A percentile compares a stretch with the other conserved stretches of the same genome.
Evolutionary conservation across 2,113 vertebrate species (phyloP).

Genomic region (Tragelaphus buxtoni): DNA sequence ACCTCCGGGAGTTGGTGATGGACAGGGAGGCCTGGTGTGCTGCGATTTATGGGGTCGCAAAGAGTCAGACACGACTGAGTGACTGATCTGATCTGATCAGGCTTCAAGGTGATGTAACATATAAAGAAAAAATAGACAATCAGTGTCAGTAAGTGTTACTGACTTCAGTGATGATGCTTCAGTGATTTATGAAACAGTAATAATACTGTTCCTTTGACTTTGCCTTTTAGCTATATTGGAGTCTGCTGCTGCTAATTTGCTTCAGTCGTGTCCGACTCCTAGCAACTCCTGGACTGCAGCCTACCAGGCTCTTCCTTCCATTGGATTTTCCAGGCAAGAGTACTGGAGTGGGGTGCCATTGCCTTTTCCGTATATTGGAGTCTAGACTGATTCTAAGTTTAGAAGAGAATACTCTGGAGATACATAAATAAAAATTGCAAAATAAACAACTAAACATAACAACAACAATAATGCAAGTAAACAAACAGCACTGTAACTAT

Average conservation of each 20-base stretch:
- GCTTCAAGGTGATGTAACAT: background rate
- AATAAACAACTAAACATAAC: background rate
- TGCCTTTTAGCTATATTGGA: background rate
- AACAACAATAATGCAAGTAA: background rate
- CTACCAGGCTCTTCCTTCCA: too few relatives aligned
- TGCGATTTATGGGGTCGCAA: too few relatives aligned
- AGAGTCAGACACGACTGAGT: too few relatives aligned
- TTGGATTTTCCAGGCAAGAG: too few relatives aligned
- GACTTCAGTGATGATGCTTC: background rate
- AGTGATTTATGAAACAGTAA: background rate
- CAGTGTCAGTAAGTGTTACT: background rate
- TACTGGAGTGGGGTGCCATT: too few relatives aligned
- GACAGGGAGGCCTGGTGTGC: too few relatives aligned
- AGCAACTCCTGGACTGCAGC: too few relatives aligned
- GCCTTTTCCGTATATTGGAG: background rate
- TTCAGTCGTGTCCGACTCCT: too few relatives aligned
- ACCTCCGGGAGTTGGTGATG: too few relatives aligned
- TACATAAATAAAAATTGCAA: background rate
- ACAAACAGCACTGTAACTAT: background rate
- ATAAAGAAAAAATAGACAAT: background rate
- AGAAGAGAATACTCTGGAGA: background rate
- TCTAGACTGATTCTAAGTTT: background rate
- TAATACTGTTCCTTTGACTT: background rate
- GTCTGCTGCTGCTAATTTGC: background rate
- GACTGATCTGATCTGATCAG: too few relatives aligned